These are phyloP conservation scores for Enteromius trimaculatus DNA, from an alignment of 2,797 vertebrate species.

Conservation along the genomic window DNA sequence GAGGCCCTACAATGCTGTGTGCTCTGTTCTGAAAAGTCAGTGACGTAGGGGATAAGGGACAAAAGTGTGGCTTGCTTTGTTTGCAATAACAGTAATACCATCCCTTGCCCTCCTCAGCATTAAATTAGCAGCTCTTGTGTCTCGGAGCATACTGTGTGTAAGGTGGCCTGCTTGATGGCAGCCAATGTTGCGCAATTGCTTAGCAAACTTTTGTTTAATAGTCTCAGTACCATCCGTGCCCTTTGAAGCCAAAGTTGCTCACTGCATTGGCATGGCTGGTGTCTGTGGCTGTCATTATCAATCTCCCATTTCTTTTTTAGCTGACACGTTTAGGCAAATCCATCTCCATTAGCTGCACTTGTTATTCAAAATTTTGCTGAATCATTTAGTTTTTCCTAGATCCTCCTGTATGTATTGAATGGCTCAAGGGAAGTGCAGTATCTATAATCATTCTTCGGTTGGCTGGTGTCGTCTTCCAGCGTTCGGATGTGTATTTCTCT, in stretches of 20 bases:
- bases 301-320: slow-evolving; percentile 7
- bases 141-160: not conserved
- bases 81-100: slow-evolving; percentile 15
- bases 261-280: slow-evolving; percentile 20
- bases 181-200: not conserved
- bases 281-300: slow-evolving; percentile 6
- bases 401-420: slow-evolving; percentile 47
- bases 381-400: slow-evolving; percentile 34
- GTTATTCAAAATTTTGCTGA: slow-evolving; percentile 55
- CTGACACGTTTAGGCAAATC: slow-evolving; percentile 32
- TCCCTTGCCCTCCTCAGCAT: not conserved
- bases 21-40: slow-evolving; percentile 25
- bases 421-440: slow-evolving; percentile 45
- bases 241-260: not conserved
- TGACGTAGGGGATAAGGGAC: slow-evolving; percentile 9
- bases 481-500: not conserved
- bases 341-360: not conserved
- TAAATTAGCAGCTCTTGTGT: slow-evolving; percentile 13
- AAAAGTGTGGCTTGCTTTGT: slow-evolving; percentile 10
- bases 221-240: not conserved
- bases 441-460: slow-evolving; percentile 40
- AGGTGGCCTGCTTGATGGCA: slow-evolving; percentile 6
- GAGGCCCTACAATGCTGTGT: not conserved
- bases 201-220: not conserved
- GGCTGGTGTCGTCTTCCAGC: slow-evolving; percentile 46